These are phyloP conservation scores for Benitochromis conjunctus DNA, from an alignment of 2,113 vertebrate genomes.

Conservation along the genomic window DNA sequence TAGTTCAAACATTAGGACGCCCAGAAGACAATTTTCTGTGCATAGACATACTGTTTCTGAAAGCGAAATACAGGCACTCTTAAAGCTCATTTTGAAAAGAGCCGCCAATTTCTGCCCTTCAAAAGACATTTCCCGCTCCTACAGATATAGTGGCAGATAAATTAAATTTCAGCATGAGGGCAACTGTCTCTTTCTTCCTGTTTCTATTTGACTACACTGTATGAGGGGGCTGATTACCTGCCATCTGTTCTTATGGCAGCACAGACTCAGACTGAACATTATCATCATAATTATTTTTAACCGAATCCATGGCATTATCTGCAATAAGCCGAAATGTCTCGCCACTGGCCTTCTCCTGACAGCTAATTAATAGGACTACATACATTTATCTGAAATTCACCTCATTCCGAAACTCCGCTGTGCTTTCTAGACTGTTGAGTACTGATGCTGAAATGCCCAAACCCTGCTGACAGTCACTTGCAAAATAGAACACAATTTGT, in stretches of 20 bases:
- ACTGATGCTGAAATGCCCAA: background rate
- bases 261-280: constrained; percentile 3
- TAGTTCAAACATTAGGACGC: background rate
- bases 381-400: constrained; percentile 5
- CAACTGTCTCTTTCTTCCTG: constrained; percentile 5
- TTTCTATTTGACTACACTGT: constrained; percentile 12
- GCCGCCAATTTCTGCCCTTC: background rate
- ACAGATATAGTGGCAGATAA: constrained; percentile 1
- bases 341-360: constrained; percentile 41
- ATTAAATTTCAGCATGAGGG: constrained; percentile 27
- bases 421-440: background rate
- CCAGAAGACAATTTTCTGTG: background rate
- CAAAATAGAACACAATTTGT: constrained; percentile 13
- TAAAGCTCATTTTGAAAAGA: background rate
- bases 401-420: background rate
- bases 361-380: constrained; percentile 50
- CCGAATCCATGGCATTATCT: constrained; percentile 44
- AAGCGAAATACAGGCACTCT: background rate
- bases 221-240: constrained; percentile 30
- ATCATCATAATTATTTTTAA: constrained; percentile 42
- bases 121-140: background rate
- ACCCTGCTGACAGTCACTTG: constrained; percentile 2
- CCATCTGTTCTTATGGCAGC: constrained; percentile 35
- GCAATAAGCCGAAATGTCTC: constrained; percentile 28
- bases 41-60: background rate